phyloP scores from a whole-genome alignment of 1,140 invertebrate species.

The Thaumatotibia leucotreta region DNA sequence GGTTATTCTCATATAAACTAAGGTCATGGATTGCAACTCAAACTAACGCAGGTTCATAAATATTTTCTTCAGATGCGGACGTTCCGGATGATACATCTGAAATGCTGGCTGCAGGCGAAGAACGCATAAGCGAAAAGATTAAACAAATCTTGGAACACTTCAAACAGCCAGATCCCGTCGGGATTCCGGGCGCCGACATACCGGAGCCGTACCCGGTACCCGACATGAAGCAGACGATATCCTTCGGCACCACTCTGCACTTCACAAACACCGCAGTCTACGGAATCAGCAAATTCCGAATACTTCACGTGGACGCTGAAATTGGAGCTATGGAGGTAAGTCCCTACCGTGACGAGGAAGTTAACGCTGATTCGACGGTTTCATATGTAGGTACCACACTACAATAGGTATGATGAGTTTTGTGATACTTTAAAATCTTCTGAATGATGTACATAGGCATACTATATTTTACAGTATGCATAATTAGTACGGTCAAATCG shows the following conservation, averaged over 20 bases:
- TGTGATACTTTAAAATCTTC: too few relatives aligned
- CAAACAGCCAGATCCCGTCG: slow-evolving; percentile 84
- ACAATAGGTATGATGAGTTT: too few relatives aligned
- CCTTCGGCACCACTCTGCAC: slow-evolving; percentile 79
- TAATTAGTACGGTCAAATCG: too few relatives aligned
- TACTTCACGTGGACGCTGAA: slow-evolving; percentile 81
- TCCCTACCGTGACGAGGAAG: too few relatives aligned
- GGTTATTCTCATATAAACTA: too few relatives aligned
- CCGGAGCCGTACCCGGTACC: slow-evolving; percentile 85
- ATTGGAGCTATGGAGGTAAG: slow-evolving; percentile 81
- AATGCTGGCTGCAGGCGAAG: slow-evolving; percentile 57
- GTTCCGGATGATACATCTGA: background rate
- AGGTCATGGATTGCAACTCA: background rate
- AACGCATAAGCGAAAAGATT: slow-evolving; percentile 80
- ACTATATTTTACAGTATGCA: too few relatives aligned
- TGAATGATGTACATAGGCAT: too few relatives aligned
- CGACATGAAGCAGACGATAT: slow-evolving; percentile 81
- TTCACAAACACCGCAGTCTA: slow-evolving; percentile 81
- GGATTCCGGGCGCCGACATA: slow-evolving; percentile 82
- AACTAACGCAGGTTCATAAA: background rate
- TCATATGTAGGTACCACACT: too few relatives aligned
- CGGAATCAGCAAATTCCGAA: slow-evolving; percentile 83
- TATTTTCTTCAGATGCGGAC: background rate
- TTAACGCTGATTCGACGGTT: background rate
- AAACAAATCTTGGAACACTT: slow-evolving; percentile 83